Evolutionary conservation across 2,113 vertebrate species (phyloP).

Genomic region (Onychorhynchus coronatus): DNA sequence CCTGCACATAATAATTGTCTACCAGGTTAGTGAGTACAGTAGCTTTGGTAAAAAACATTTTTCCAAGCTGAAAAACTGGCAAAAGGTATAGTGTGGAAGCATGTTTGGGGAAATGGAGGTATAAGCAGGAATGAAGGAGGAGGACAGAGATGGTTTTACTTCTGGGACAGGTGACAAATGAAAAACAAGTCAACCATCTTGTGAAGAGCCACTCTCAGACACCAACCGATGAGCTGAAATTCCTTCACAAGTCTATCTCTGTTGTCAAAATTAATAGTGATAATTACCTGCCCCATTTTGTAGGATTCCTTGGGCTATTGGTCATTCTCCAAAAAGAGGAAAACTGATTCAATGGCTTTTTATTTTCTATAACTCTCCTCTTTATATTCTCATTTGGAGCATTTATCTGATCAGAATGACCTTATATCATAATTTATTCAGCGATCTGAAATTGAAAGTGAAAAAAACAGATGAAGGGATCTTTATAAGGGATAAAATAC

Average conservation of each 20-base stretch:
- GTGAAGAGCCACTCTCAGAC: neutral
- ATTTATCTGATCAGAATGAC: neutral
- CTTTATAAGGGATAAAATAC: neutral
- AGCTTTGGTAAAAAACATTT: neutral
- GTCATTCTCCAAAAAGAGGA: neutral
- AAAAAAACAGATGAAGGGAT: neutral
- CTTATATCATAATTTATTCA: neutral
- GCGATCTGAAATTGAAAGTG: too few species aligned
- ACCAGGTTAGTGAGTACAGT: neutral
- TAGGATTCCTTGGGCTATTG: neutral
- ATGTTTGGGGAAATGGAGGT: rapidly evolving
- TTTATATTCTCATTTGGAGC: neutral
- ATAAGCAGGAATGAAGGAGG: neutral
- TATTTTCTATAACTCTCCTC: neutral
- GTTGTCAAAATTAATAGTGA: neutral
- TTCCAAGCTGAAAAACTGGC: neutral
- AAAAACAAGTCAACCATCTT: neutral
- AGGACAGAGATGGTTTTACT: neutral
- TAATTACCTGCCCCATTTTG: neutral
- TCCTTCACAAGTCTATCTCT: neutral
- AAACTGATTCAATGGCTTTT: neutral
- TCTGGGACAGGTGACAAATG: neutral
- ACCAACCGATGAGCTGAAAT: neutral
- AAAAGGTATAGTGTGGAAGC: neutral
- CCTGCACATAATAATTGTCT: neutral